phyloP scores from a whole-genome alignment of 2,888 invertebrate species.

The Drosophila nr. fundita region DNA sequence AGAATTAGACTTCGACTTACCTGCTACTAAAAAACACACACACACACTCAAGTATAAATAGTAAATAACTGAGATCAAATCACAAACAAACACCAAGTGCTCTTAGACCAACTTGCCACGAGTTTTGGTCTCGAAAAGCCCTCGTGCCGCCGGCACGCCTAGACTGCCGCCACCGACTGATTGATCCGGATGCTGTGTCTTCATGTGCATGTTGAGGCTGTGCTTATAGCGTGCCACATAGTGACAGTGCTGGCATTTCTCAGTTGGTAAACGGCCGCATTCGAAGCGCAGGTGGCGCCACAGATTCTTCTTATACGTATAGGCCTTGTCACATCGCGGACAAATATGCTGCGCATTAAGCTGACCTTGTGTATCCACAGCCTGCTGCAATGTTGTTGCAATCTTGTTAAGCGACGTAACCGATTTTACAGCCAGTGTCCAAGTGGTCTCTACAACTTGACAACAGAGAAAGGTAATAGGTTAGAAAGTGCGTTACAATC shows the following conservation, averaged over 20 bases:
- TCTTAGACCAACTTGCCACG: conserved; percentile 36
- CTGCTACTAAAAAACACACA: conserved; percentile 32
- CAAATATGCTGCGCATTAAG: conserved; percentile 84
- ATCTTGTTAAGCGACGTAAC: conserved; percentile 84
- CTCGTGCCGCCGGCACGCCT: conserved; percentile 30
- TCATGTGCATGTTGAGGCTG: conserved; percentile 86
- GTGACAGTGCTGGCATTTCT: conserved; percentile 86
- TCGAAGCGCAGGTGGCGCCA: conserved; percentile 87
- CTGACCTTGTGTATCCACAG: conserved; percentile 40
- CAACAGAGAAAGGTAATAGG: conserved; percentile 66
- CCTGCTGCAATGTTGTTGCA: conserved; percentile 53
- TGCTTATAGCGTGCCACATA: conserved; percentile 86
- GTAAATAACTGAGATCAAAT: conserved; percentile 56
- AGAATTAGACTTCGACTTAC: conserved; percentile 47
- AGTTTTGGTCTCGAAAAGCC: conserved; percentile 43
- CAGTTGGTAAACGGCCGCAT: conserved; percentile 87
- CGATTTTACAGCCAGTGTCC: conserved; percentile 83
- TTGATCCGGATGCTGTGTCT: conserved; percentile 82
- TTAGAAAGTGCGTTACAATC: conserved; percentile 37
- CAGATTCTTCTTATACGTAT: conserved; percentile 87
- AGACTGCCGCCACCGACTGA: neutral
- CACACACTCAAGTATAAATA: conserved; percentile 3
- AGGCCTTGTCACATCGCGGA: conserved; percentile 86
- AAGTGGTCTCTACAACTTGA: conserved; percentile 78
- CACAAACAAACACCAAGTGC: conserved; percentile 10